Percentiles rank a stretch among this genome's conserved stretches.
These are phyloP conservation scores for Gopherus flavomarginatus DNA, from an alignment of 2,113 vertebrate species.

Conservation along the genomic window DNA sequence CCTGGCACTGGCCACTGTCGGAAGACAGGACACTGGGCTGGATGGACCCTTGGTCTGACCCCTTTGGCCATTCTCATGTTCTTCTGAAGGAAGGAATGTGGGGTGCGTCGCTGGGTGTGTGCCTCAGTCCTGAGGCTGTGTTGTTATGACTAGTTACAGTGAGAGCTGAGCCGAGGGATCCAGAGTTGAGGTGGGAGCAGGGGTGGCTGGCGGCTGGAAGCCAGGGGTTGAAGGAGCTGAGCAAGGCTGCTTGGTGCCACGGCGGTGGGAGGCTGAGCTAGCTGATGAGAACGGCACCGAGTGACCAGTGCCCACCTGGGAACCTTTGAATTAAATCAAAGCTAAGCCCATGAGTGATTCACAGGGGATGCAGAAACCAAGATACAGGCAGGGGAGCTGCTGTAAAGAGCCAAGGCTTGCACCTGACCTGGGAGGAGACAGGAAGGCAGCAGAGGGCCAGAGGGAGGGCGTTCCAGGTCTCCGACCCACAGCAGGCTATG, in stretches of 20 bases:
- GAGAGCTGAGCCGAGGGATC: background rate
- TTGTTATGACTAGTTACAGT: no score
- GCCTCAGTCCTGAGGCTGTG: no score
- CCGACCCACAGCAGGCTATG: background rate
- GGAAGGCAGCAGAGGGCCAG: background rate
- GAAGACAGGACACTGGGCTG: no score
- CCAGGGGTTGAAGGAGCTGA: rapidly evolving
- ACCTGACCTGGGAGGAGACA: background rate
- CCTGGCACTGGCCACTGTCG: no score
- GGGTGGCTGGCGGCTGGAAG: background rate
- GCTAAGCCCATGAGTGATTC: no score
- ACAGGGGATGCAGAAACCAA: background rate
- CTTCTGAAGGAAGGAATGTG: no score
- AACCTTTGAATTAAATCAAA: background rate
- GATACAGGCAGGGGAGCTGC: background rate
- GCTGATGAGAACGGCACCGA: background rate
- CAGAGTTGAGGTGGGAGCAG: background rate
- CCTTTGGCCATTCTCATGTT: no score
- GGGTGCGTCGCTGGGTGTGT: no score
- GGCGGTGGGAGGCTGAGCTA: background rate
- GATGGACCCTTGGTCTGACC: no score
- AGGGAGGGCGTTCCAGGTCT: no score
- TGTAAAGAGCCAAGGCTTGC: background rate
- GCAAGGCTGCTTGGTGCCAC: background rate
- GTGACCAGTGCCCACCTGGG: background rate